phyloP scores from a whole-genome alignment of 2,113 vertebrate genomes.

The Xiphophorus hellerii region DNA sequence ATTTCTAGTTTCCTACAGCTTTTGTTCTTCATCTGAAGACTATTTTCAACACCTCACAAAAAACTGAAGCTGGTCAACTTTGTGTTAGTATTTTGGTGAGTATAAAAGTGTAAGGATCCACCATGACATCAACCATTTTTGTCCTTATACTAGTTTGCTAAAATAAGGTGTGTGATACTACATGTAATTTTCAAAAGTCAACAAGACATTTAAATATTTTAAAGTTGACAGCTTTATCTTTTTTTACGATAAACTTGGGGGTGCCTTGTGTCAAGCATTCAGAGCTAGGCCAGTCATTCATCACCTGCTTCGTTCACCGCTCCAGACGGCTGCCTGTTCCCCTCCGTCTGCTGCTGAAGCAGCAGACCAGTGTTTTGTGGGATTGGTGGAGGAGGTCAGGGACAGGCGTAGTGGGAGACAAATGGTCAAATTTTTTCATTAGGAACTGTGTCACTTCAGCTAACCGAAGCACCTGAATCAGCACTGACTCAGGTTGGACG shows the following conservation, averaged over 20 bases:
- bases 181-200: background rate
- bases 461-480: conserved; percentile 73
- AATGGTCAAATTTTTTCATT: conserved; percentile 74
- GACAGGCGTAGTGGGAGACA: conserved; percentile 66
- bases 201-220: background rate
- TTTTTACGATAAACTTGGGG: conserved; percentile 40
- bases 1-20: background rate
- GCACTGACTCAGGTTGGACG: conserved; percentile 65
- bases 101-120: too few relatives aligned
- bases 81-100: background rate
- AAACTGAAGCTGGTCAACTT: background rate
- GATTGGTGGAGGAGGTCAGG: conserved; percentile 45
- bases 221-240: conserved; percentile 32
- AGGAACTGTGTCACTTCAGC: conserved; percentile 57
- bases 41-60: background rate
- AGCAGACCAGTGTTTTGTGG: conserved; percentile 55
- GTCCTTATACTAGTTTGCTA: background rate
- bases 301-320: conserved; percentile 50
- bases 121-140: background rate
- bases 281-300: conserved; percentile 46
- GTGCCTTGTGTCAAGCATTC: conserved; percentile 34
- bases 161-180: background rate
- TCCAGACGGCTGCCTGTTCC: conserved; percentile 55
- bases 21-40: background rate
- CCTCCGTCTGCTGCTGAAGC: conserved; percentile 69